Percentiles rank a stretch among this genome's conserved stretches.
phyloP scores from a whole-genome alignment of 37 sponge, comb jelly and placozoan genomes.

The Cliona cf. orientalis region DNA sequence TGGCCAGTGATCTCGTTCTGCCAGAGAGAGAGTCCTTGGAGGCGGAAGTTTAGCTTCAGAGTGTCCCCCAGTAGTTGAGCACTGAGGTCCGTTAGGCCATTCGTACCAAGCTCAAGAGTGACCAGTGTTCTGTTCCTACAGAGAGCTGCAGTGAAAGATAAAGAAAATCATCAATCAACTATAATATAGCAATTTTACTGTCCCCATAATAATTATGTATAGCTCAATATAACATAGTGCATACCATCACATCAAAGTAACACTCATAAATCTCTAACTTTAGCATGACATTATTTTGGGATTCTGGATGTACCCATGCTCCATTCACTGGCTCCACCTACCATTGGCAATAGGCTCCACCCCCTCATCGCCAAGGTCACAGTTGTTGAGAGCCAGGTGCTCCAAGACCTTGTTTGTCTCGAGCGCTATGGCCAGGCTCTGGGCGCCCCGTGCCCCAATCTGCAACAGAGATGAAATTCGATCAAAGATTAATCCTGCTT shows the following conservation, averaged over 20 bases:
- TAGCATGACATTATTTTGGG: too few relatives aligned
- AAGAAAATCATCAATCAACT: background rate
- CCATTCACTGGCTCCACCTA: slow-evolving; percentile 26
- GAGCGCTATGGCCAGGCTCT: slow-evolving; percentile 58
- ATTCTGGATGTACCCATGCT: background rate
- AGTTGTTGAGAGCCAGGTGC: slow-evolving; percentile 71
- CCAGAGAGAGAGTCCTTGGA: slow-evolving; percentile 90
- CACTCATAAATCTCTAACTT: too few relatives aligned
- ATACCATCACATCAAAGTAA: too few relatives aligned
- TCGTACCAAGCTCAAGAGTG: slow-evolving; percentile 83
- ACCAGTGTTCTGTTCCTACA: slow-evolving; percentile 70
- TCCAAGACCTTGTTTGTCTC: slow-evolving; percentile 75
- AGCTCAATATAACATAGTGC: too few relatives aligned
- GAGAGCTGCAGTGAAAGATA: slow-evolving; percentile 39
- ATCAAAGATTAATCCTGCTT: too few relatives aligned
- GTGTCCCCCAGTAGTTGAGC: slow-evolving; percentile 60
- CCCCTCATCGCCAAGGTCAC: slow-evolving; percentile 76
- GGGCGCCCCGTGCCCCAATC: slow-evolving; percentile 71
- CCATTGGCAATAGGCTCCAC: slow-evolving; percentile 68
- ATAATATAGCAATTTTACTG: background rate
- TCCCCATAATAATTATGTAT: background rate
- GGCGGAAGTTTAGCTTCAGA: slow-evolving; percentile 61
- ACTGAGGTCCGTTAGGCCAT: slow-evolving; percentile 68
- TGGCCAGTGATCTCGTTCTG: slow-evolving; percentile 72
- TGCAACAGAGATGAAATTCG: too few relatives aligned